Conservation (phyloP, 2,797 vertebrate genomes). For the Phoxinus dragarum region DNA sequence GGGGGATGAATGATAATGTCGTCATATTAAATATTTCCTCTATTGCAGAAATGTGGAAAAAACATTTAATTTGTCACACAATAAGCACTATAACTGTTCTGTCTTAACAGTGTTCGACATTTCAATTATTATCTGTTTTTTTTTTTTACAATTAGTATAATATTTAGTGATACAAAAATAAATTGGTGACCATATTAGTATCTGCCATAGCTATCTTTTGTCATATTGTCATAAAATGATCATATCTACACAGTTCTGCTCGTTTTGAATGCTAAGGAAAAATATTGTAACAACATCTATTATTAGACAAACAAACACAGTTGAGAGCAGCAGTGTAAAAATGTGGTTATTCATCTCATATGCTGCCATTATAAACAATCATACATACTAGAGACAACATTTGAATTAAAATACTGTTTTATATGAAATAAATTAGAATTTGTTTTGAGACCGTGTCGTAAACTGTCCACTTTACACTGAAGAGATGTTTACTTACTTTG, state of each 20-base stretch:
- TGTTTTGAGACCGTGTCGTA: background rate
- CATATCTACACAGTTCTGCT: background rate
- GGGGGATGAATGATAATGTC: too few species aligned
- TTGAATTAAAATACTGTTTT: too few species aligned
- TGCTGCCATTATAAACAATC: too few species aligned
- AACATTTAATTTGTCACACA: too few species aligned
- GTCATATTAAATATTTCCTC: background rate
- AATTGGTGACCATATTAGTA: background rate
- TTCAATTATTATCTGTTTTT: background rate
- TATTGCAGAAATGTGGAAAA: background rate
- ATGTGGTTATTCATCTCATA: background rate
- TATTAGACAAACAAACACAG: background rate
- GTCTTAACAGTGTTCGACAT: background rate
- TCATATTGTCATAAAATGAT: too few species aligned
- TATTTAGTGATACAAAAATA: background rate
- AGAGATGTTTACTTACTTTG: constrained; percentile 79
- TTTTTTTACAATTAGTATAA: background rate
- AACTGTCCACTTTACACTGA: too few species aligned
- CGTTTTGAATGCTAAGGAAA: background rate
- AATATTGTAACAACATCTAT: background rate
- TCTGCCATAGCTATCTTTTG: background rate
- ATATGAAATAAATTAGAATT: background rate
- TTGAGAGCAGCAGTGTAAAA: background rate
- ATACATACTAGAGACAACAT: background rate
- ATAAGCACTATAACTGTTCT: background rate